Evolutionary conservation across 92 coral and sea anemone species (phyloP).

Genomic region (Epizoanthus stellaris): DNA sequence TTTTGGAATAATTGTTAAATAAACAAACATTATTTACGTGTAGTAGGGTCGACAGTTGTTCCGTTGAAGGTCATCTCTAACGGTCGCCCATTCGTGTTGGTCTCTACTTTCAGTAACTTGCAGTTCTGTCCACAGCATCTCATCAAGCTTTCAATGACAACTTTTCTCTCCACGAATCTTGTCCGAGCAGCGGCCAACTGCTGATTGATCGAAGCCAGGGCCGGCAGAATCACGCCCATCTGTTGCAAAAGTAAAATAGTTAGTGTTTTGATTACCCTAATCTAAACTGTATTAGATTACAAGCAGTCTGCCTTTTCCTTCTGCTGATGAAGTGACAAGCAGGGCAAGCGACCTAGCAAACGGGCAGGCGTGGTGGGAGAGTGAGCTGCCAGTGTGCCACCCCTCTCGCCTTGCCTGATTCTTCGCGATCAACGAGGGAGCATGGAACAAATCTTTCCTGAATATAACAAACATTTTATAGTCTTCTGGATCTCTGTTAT

Average conservation of each 20-base stretch:
- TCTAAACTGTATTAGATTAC: no score
- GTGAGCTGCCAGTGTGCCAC: no score
- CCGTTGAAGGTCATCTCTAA: conserved; percentile 24
- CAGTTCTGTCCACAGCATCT: conserved; percentile 26
- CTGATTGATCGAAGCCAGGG: neutral
- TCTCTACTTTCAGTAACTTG: neutral
- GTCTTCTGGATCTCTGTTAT: no score
- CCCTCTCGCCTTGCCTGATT: no score
- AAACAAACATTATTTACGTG: conserved; percentile 1
- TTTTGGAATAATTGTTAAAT: no score
- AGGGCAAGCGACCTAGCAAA: no score
- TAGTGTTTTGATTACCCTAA: neutral
- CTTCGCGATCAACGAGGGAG: no score
- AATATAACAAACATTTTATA: no score
- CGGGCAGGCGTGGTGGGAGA: no score
- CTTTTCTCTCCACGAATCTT: conserved; percentile 9
- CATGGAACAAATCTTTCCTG: no score
- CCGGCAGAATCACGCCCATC: conserved; percentile 5
- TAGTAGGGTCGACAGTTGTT: conserved; percentile 2
- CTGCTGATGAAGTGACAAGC: no score
- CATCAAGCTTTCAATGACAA: conserved; percentile 40
- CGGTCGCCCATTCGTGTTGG: conserved; percentile 13
- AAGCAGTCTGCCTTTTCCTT: no score
- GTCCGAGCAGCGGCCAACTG: neutral
- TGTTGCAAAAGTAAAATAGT: neutral